phyloP scores from a whole-genome alignment of 2,113 vertebrate genomes.

The Pandion haliaetus region DNA sequence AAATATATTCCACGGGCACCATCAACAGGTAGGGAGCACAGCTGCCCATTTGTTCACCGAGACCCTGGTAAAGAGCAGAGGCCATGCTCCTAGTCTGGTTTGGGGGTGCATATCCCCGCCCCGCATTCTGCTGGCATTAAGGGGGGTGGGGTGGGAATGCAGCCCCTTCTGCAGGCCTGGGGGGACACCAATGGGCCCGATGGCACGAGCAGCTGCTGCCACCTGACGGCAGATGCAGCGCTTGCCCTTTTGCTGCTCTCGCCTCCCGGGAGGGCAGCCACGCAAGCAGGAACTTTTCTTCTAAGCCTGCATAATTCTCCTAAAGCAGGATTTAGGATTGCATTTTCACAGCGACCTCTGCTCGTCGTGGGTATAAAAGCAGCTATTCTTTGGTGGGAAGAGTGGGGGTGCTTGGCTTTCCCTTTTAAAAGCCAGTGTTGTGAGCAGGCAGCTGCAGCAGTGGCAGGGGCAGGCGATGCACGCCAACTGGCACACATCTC shows the following conservation, averaged over 20 bases:
- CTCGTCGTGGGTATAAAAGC: background rate
- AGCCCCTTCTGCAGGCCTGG: background rate
- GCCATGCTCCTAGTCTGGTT: background rate
- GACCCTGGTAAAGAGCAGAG: background rate
- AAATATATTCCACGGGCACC: background rate
- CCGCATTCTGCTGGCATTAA: accelerated
- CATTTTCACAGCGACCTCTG: background rate
- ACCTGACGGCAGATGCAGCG: background rate
- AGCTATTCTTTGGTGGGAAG: background rate
- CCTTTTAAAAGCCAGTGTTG: accelerated
- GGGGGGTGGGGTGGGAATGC: accelerated
- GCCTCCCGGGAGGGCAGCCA: background rate
- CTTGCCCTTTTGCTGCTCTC: background rate
- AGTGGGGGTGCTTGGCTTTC: too few relatives aligned
- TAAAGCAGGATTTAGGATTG: accelerated
- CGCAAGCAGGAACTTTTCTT: background rate
- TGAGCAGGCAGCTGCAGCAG: background rate
- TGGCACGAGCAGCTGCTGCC: background rate
- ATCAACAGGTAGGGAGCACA: background rate
- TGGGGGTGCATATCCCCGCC: background rate
- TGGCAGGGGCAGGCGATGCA: too few relatives aligned
- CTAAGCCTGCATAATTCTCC: accelerated
- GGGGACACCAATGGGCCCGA: background rate
- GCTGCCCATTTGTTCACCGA: background rate
- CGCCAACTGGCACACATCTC: accelerated